Percentiles rank a stretch among this genome's conserved stretches.
Conservation (phyloP, 2,113 vertebrate species). For the Fregetta grallaria region DNA sequence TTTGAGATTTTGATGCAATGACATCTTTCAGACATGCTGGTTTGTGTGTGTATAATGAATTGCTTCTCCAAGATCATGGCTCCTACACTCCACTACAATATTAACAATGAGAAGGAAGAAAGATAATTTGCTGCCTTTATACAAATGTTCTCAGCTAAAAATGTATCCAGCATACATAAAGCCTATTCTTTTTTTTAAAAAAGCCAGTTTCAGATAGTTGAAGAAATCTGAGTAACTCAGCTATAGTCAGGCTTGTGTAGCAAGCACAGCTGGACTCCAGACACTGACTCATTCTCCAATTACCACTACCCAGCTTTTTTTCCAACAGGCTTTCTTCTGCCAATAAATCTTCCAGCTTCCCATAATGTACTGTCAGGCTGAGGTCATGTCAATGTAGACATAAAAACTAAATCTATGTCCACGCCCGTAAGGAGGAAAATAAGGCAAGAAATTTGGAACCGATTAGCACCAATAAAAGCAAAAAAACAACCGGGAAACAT, state of each 20-base stretch:
- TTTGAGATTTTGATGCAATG: background rate
- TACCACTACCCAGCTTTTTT: slow-evolving; percentile 5
- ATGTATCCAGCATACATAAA: background rate
- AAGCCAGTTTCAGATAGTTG: background rate
- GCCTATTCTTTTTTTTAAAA: background rate
- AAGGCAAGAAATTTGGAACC: background rate
- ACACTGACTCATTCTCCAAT: slow-evolving; percentile 66
- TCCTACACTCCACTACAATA: background rate
- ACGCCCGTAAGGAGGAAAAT: background rate
- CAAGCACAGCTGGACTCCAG: slow-evolving; percentile 56
- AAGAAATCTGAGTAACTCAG: background rate
- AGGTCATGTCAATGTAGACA: slow-evolving; percentile 1
- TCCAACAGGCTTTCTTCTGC: background rate
- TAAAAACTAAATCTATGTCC: slow-evolving; percentile 18
- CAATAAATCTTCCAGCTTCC: slow-evolving; percentile 7
- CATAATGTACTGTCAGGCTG: slow-evolving; percentile 20
- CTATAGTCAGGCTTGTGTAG: slow-evolving; percentile 9
- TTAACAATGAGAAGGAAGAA: background rate
- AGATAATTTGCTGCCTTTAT: background rate
- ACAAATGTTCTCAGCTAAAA: background rate
- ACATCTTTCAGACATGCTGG: background rate
- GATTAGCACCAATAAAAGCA: background rate
- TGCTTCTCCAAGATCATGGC: background rate
- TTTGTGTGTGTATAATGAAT: background rate
- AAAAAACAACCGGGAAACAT: background rate